Evolutionary conservation across 2,797 vertebrate genomes (phyloP).

Genomic region (Danio albolineatus): DNA sequence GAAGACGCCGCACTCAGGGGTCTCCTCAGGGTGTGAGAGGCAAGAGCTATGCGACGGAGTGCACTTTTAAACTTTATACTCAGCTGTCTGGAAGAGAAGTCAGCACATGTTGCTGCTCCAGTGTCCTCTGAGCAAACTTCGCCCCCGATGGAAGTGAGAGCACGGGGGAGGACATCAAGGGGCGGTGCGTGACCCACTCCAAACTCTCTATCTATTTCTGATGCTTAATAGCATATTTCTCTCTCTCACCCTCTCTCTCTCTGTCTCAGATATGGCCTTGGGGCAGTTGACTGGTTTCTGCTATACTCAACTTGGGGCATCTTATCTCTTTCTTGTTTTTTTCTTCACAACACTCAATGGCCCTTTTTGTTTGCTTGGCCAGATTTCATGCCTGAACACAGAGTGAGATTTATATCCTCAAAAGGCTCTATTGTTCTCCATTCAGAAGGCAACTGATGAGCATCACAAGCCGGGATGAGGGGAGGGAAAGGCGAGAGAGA

Average conservation of each 20-base stretch:
- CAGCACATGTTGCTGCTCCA: conserved; percentile 16
- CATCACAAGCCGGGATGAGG: conserved; percentile 72
- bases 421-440: conserved; percentile 81
- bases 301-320: conserved; percentile 69
- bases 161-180: conserved; percentile 14
- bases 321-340: conserved; percentile 70
- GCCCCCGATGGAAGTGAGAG: conserved; percentile 17
- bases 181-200: conserved; percentile 26
- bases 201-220: conserved; percentile 37
- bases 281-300: conserved; percentile 60
- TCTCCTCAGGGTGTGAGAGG: conserved; percentile 13
- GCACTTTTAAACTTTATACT: conserved; percentile 49
- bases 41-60: conserved; percentile 5
- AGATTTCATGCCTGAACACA: conserved; percentile 75
- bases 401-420: conserved; percentile 72
- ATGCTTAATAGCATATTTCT: conserved; percentile 55
- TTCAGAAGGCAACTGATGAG: conserved; percentile 74
- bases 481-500: conserved; percentile 47
- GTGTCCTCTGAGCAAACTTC: conserved; percentile 24
- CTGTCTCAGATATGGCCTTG: conserved; percentile 49
- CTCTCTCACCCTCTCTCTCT: conserved; percentile 27
- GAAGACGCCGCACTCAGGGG: background rate
- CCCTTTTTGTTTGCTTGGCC: conserved; percentile 80
- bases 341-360: conserved; percentile 75
- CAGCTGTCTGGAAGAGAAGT: conserved; percentile 19